Percentiles rank a stretch among this genome's conserved stretches.
phyloP scores from a whole-genome alignment of 2,888 invertebrate species.

The Itoplectis maculator region DNA sequence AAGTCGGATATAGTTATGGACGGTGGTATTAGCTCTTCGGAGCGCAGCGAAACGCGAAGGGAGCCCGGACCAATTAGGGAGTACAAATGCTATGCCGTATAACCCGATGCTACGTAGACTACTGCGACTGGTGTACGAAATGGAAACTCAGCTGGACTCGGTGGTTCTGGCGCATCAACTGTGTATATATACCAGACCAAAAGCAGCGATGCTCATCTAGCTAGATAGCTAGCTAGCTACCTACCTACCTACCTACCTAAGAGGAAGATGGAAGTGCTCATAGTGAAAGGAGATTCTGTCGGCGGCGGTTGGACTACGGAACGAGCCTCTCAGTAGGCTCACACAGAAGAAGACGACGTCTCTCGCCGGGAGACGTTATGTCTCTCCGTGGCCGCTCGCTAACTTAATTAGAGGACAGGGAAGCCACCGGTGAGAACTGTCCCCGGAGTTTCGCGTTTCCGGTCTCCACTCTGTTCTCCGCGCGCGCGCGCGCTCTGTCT shows the following conservation, averaged over 20 bases:
- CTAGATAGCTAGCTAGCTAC: not conserved
- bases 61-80: conserved; percentile 38
- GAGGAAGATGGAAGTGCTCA: not conserved
- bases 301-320: conserved; percentile 46
- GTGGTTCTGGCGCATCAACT: conserved; percentile 42
- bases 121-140: conserved; percentile 2
- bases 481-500: not conserved
- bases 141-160: conserved; percentile 50
- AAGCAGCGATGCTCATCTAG: conserved; percentile 8
- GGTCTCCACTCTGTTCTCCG: conserved; percentile 33
- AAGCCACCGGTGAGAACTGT: conserved; percentile 62
- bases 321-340: conserved; percentile 25
- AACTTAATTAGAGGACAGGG: conserved; percentile 69
- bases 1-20: not conserved
- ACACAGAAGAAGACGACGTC: conserved; percentile 43
- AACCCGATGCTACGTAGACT: not conserved
- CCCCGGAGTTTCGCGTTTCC: conserved; percentile 65
- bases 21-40: not conserved
- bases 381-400: conserved; percentile 57
- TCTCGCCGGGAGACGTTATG: conserved; percentile 38
- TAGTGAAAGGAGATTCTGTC: conserved; percentile 64
- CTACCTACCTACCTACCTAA: not conserved
- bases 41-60: conserved; percentile 18
- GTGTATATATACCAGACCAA: conserved; percentile 4
- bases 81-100: conserved; percentile 30